Conservation (phyloP, 2,888 invertebrate species). For the Parnassius smintheus region DNA sequence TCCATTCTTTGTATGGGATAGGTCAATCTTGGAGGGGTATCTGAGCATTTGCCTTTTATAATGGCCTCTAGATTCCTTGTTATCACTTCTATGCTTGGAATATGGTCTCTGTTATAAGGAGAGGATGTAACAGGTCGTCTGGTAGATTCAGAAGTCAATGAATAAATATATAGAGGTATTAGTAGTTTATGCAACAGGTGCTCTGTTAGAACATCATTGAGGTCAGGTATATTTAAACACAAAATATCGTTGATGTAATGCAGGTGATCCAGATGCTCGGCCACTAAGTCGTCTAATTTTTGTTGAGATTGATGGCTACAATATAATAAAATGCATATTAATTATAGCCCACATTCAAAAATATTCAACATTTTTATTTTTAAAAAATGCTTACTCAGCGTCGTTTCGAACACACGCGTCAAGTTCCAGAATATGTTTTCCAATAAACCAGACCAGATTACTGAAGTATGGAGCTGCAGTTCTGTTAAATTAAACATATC, state of each 20-base stretch:
- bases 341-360: constrained; percentile 1
- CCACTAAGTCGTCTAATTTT: constrained; percentile 95
- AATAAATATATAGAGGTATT: constrained; percentile 96
- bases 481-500: constrained; percentile 54
- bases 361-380: constrained; percentile 1
- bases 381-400: constrained; percentile 89
- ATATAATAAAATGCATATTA: constrained; percentile 39
- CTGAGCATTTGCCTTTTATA: constrained; percentile 79
- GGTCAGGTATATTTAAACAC: constrained; percentile 92
- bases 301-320: constrained; percentile 94
- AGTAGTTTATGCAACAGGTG: constrained; percentile 95
- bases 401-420: constrained; percentile 97
- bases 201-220: constrained; percentile 96
- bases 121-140: constrained; percentile 53
- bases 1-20: constrained; percentile 64
- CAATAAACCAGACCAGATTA: constrained; percentile 99
- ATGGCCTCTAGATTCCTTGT: constrained; percentile 84
- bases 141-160: constrained; percentile 82
- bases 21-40: constrained; percentile 67
- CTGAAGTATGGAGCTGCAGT: constrained; percentile 99
- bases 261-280: constrained; percentile 97
- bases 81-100: constrained; percentile 81
- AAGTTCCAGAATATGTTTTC: constrained; percentile 97
- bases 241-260: constrained; percentile 99
- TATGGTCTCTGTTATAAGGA: constrained; percentile 68